These are phyloP conservation scores for Hemithea aestivaria DNA, from an alignment of 2,888 invertebrate species.

Conservation along the genomic window DNA sequence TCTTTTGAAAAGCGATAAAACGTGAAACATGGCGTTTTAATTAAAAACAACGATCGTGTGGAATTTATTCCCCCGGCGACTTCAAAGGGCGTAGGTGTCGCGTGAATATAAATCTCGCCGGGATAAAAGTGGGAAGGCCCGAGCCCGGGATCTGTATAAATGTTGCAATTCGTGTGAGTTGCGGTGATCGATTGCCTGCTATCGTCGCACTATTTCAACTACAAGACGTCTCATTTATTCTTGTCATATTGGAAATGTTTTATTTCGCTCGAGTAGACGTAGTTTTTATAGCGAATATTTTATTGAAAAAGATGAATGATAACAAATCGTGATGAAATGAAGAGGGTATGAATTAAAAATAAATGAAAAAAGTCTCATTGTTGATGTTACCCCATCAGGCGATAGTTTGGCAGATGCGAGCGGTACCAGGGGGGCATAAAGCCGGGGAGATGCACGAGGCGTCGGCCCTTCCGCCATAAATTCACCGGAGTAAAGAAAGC, in stretches of 20 bases:
- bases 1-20: conserved; percentile 33
- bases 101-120: conserved; percentile 68
- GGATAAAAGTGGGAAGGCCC: conserved; percentile 60
- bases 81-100: conserved; percentile 74
- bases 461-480: conserved; percentile 56
- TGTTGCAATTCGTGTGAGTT: conserved; percentile 64
- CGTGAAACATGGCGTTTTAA: conserved; percentile 62
- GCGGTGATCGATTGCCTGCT: conserved; percentile 63
- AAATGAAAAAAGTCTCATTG: conserved; percentile 29
- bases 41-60: conserved; percentile 63
- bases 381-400: no score
- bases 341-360: no score
- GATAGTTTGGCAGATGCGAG: conserved; percentile 34
- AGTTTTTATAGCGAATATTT: conserved; percentile 41
- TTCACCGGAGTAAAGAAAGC: conserved; percentile 59
- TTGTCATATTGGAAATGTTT: conserved; percentile 61
- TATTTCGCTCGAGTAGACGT: conserved; percentile 44
- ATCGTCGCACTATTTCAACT: conserved; percentile 63
- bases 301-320: conserved; percentile 33
- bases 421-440: conserved; percentile 45
- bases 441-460: conserved; percentile 47
- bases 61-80: conserved; percentile 67
- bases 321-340: conserved; percentile 42
- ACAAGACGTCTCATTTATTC: conserved; percentile 65
- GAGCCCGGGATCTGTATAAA: conserved; percentile 60